Base-by-base conservation (phyloP, 2,888 invertebrate species). In the Drosophila suboccidentalis region DNA sequence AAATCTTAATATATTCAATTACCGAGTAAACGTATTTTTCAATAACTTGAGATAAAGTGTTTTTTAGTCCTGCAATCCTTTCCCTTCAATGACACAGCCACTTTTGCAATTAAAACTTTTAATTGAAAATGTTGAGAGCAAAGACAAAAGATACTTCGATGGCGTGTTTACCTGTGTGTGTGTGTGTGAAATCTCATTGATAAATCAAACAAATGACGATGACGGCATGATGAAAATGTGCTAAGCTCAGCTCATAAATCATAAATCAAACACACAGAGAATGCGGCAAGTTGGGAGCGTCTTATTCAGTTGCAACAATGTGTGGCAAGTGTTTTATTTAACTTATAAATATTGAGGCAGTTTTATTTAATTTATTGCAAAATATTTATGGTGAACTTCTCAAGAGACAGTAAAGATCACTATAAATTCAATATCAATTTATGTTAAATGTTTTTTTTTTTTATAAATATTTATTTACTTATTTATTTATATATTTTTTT, bases 21-120 rank as follows among this genome's bases (percentile, higher is more conserved):
- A 6, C 38, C n/a, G 17, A 11, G 15, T 32, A 49, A 49, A 49
- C 15, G 39, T 41, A 44, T 34, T 19, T 34, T 32, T 6, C n/a
- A 15, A 26, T 26, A 26, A 46, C 13, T 46, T 26, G 0, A 29
- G 29, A 29, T 29, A 8, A 29, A 36, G 13, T 13, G 13, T 29
- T 34, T 29, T 26, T 26, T 26, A 6, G 26, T 26, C 9, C 34
- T 49, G 50, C 46, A 15, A 50, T 38, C 32, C 38, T 11, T 26
- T 49, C 49, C 4, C 17, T 36, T 44, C 19, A 13, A 11, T 19
- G 34, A 11, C 50, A 3, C 51, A 9, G 51, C 50, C 11, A 39
- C 41, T 58, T 54, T 71, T 50, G 71, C 73, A 87, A 87, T 82
- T 87, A 84, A 82, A 82, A 82, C 26, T 82, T 82, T 82, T 82